Conservation (phyloP, 2,797 vertebrate genomes). For the Antennarius maculatus region DNA sequence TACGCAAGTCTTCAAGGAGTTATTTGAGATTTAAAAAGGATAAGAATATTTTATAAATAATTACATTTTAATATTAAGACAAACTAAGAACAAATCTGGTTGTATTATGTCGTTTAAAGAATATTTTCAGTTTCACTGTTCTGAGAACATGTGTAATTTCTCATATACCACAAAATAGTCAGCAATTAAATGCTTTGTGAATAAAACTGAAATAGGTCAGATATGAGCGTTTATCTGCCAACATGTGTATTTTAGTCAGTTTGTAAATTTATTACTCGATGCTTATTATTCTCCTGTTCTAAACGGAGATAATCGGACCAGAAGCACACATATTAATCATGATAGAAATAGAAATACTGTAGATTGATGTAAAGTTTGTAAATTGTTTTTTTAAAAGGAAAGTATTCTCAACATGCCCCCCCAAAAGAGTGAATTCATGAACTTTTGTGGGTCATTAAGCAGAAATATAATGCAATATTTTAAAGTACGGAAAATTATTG, state of each 20-base stretch:
- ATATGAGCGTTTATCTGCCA: neutral
- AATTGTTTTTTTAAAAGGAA: no score
- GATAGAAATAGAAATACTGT: no score
- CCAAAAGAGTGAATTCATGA: no score
- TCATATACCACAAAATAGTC: no score
- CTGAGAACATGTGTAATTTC: no score
- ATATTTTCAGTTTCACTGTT: neutral
- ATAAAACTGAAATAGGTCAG: neutral
- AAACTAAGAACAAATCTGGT: neutral
- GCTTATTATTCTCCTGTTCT: neutral
- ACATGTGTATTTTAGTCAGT: neutral
- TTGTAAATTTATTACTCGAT: neutral
- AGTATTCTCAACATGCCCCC: no score
- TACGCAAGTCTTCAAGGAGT: no score
- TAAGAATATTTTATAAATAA: neutral
- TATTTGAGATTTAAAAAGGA: neutral
- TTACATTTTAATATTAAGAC: neutral
- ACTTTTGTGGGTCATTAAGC: no score
- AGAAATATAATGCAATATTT: no score
- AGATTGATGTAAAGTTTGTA: no score
- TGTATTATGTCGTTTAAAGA: neutral
- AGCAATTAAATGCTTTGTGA: neutral
- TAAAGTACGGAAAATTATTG: no score
- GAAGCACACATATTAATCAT: neutral
- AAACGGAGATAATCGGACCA: neutral